Base-by-base conservation (phyloP, 1,140 invertebrate genomes). In the Cydia pomonella region DNA sequence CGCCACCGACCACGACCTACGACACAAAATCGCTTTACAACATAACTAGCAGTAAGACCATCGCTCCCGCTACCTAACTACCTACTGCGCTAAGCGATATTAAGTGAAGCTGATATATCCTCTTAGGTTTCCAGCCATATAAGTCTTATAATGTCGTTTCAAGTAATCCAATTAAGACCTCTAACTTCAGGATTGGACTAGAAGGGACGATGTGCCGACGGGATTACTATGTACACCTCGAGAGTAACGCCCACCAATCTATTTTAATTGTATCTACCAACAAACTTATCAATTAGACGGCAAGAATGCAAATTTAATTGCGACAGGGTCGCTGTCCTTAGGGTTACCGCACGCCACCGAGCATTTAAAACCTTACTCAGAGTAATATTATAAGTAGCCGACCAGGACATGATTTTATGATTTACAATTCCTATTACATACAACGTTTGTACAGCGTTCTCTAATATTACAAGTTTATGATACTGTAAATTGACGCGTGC, bases 241-340 rank as follows among this genome's bases (percentile, higher is more conserved):
- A 23, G 18, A 41, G 71, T 47, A n/a, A 72, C 41, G 71, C 71
- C 38, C 84, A 77, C 79, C 73, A 79, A 85, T 86, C 79, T 82
- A 84, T 84, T 82, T 79, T 81, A 81, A 83, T 81, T 82, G 87
- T 80, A 84, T 79, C 80, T 82, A 82, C 79, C 80, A 89, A 90
- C 87, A 85, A 77, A 89, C 86, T 89, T 90, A 92, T 92, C 89
- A 90, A 91, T 92, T 87, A 90, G 81, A 86, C 76, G 76, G 82
- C 81, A 85, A 79, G 82, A 89, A 91, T 90, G 89, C 86, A 90
- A 90, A 91, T 91, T 91, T 90, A 92, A 90, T 92, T 90, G 88
- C 90, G 75, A 76, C 76, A 80, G 76, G 79, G 73, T 50, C 74
- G 72, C 71, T 23, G 41, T 81, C 78, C 79, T 83, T 81, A 81